Evolutionary conservation across 92 coral and sea anemone species (phyloP), one percentile per base, ranked within the genome.

Genomic region (Metridium senile): DNA sequence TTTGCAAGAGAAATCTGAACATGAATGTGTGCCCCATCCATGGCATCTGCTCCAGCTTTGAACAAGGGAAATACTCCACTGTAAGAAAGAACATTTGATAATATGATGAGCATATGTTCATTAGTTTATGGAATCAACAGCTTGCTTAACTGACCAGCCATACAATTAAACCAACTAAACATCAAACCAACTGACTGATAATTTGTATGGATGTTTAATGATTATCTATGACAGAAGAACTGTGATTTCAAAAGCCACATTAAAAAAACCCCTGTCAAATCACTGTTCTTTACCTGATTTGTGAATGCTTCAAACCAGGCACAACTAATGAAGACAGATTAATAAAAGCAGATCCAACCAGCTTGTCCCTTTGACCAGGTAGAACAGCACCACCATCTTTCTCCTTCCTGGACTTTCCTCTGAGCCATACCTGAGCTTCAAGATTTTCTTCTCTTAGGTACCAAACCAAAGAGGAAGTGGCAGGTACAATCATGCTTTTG

Each of bases 371-470:
- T 45, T 89, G 86, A n/a, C 84, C 82, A 21, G 99, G 89, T 6
- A 88, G 76, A 26, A 34, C 28, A 47, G 70, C 52, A 49, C 58
- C 66, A 16, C 34, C 74, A 0, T 63, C 93, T 43, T 71, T 83
- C 22, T 70, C 51, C 11, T 79, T 74, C 61, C 59, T 59, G 33
- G 81, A 34, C 72, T 73, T 79, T 21, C 74, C 84, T 53, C 93
- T 84, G 56, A 95, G 81, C 99, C 99, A 95, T 25, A 95, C 82
- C 84, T 95, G 99, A 26, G 91, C 87, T 81, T 95, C 97, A 26
- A 95, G 81, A 35, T 61, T 43, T 66, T 95, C 97, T 75, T 95
- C 99, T 39, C 90, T 86, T 74, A 95, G 66, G 62, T 87, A 86
- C 99, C 97, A 92, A 33, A 84, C 77, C 16, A 95, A 82, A 31